These are phyloP conservation scores for Cyphomyrus discorhynchus DNA, from an alignment of 2,113 vertebrate species.

Conservation along the genomic window DNA sequence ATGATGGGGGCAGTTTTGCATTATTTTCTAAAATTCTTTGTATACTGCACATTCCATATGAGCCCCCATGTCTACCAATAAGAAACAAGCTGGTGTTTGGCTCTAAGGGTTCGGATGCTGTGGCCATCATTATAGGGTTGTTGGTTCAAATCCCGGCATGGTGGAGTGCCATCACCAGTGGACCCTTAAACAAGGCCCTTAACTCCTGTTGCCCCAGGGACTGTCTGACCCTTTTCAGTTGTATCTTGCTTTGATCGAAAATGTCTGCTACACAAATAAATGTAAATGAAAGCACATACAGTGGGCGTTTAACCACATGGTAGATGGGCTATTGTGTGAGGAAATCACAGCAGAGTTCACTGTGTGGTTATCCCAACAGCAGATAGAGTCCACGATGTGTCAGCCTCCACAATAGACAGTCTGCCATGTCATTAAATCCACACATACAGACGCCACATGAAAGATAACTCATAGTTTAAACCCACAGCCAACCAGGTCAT, in stretches of 20 bases:
- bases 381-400: neutral
- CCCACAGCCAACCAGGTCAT: neutral
- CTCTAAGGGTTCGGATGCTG: neutral
- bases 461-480: neutral
- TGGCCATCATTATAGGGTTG: neutral
- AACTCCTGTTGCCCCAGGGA: neutral
- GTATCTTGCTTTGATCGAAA: neutral
- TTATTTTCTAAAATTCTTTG: neutral
- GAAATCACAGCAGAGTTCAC: neutral
- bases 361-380: neutral
- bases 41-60: neutral
- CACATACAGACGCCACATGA: neutral
- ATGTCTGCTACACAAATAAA: neutral
- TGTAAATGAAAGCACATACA: neutral
- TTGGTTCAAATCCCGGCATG: neutral
- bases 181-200: neutral
- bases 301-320: neutral
- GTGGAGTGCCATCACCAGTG: neutral
- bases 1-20: neutral
- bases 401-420: neutral
- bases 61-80: neutral
- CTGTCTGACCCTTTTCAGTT: neutral
- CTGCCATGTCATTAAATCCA: neutral
- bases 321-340: neutral
- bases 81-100: neutral